These are phyloP conservation scores for Gallinago nigripennis DNA, from an alignment of 2,797 vertebrate genomes.

Conservation along the genomic window DNA sequence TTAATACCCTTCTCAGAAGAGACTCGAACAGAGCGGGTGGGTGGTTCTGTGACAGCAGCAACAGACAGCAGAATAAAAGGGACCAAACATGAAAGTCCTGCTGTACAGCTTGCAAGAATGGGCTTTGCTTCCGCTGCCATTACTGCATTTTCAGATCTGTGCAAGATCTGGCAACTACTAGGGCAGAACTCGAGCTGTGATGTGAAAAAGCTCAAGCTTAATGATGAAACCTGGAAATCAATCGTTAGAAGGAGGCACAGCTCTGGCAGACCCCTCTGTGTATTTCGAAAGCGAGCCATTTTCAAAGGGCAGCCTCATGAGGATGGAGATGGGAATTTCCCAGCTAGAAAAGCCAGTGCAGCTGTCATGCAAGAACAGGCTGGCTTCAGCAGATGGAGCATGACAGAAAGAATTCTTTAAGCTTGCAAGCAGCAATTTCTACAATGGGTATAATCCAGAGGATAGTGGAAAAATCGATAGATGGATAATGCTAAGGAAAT, in stretches of 20 bases:
- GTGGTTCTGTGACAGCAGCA: background rate
- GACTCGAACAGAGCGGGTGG: background rate
- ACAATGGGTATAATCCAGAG: background rate
- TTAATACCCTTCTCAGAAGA: background rate
- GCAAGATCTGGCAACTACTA: background rate
- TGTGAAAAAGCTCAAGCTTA: background rate
- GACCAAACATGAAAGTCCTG: background rate
- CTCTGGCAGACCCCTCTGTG: background rate
- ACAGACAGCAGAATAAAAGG: background rate
- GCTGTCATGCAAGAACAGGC: slow-evolving; percentile 2
- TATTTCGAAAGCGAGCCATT: background rate
- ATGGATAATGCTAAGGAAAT: background rate
- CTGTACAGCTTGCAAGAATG: background rate
- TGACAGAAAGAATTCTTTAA: background rate
- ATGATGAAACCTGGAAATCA: slow-evolving; percentile 4
- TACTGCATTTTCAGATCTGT: background rate
- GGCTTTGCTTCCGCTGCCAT: background rate
- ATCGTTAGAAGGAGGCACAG: background rate
- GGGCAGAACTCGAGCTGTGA: background rate
- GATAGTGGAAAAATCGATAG: background rate
- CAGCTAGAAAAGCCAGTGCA: background rate
- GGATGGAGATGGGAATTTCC: slow-evolving; percentile 10
- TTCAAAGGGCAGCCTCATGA: background rate
- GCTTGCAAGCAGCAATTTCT: background rate
- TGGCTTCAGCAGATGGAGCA: slow-evolving; percentile 3